Evolutionary conservation across 2,113 vertebrate genomes (phyloP).

Genomic region (Lophius piscatorius): DNA sequence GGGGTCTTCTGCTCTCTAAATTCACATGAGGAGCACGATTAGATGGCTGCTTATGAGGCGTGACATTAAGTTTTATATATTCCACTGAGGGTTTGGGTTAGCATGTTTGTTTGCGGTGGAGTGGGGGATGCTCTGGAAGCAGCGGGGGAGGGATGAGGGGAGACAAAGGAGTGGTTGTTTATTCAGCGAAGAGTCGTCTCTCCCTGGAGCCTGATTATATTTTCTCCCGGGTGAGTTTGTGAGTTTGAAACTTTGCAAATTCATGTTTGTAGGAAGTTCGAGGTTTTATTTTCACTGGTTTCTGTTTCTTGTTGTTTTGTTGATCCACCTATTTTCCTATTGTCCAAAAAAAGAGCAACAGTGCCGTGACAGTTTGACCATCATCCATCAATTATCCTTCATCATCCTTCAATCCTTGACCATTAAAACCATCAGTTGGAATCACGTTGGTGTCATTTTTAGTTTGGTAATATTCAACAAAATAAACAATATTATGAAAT

Average conservation of each 20-base stretch:
- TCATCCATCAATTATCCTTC: no score
- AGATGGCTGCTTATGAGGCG: constrained; percentile 20
- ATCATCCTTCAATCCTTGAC: no score
- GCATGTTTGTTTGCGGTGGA: constrained; percentile 15
- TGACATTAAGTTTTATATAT: constrained; percentile 47
- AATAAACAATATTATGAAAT: no score
- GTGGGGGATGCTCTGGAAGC: constrained; percentile 25
- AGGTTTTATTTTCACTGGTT: no score
- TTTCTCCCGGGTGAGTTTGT: constrained; percentile 37
- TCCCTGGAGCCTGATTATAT: constrained; percentile 60
- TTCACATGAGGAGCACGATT: constrained; percentile 10
- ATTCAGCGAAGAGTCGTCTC: constrained; percentile 48
- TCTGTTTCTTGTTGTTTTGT: no score
- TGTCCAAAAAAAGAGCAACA: no score
- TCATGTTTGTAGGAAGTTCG: background rate
- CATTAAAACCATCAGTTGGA: no score
- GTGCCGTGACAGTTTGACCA: no score
- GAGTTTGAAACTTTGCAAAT: constrained; percentile 44
- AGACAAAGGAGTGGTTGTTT: constrained; percentile 59
- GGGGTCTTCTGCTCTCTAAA: background rate
- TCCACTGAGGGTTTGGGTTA: constrained; percentile 10
- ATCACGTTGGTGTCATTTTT: no score
- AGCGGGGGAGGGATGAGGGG: constrained; percentile 26
- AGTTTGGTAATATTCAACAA: no score
- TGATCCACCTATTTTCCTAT: no score